A percentile compares a stretch with the other conserved stretches of the same genome.
Evolutionary conservation across 1,140 invertebrate genomes (phyloP).

Genomic region (Formica exsecta): DNA sequence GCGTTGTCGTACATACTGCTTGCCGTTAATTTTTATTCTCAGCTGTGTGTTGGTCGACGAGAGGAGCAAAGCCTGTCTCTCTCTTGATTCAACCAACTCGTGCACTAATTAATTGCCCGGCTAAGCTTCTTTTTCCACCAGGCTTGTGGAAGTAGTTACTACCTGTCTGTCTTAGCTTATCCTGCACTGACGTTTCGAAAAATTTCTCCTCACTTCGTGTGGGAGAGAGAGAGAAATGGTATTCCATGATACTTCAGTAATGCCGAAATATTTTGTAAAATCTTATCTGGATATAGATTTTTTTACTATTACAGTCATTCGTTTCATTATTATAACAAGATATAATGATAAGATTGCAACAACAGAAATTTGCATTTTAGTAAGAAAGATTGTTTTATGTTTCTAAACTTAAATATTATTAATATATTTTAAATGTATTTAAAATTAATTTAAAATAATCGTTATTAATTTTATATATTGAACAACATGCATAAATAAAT

Average conservation of each 20-base stretch:
- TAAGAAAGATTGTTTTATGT: neutral
- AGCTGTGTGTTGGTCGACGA: constrained; percentile 37
- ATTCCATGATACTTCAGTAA: neutral
- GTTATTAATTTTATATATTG: neutral
- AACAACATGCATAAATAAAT: neutral
- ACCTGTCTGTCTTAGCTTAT: constrained; percentile 32
- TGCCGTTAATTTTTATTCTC: constrained; percentile 66
- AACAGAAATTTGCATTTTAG: neutral
- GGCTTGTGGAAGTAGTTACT: constrained; percentile 11
- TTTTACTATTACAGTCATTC: neutral
- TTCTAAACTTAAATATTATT: neutral
- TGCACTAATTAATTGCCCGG: constrained; percentile 72
- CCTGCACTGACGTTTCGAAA: constrained; percentile 16
- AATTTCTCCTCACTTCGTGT: neutral
- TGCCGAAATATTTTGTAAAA: neutral
- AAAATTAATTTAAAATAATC: no score
- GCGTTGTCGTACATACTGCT: constrained; percentile 61
- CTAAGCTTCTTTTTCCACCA: constrained; percentile 54
- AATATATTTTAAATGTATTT: no score
- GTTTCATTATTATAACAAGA: neutral
- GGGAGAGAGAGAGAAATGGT: neutral
- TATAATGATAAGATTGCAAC: neutral
- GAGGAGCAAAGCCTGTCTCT: constrained; percentile 53
- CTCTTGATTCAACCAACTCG: constrained; percentile 62
- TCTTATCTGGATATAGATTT: neutral